Evolutionary conservation across 2,113 vertebrate species (phyloP).

Genomic region (Canis aureus): DNA sequence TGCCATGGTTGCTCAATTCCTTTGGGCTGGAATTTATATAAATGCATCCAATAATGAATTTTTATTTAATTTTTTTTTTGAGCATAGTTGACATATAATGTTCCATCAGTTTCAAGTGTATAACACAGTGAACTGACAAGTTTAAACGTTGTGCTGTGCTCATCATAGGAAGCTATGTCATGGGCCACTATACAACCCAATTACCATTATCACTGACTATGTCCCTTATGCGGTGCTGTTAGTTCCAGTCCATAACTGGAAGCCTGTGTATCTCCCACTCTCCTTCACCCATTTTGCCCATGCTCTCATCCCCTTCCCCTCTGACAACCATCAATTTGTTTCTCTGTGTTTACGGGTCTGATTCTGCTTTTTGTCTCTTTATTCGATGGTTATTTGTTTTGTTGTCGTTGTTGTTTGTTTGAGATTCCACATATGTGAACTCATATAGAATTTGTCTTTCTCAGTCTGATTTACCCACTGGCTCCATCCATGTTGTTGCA

Average conservation of each 20-base stretch:
- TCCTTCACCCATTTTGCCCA: not conserved
- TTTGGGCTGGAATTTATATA: not conserved
- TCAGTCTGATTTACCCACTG: not conserved
- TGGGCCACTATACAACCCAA: not conserved
- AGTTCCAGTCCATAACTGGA: not conserved
- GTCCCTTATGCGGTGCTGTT: not conserved
- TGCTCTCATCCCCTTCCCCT: not conserved
- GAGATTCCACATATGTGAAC: not conserved
- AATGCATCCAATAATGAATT: not conserved
- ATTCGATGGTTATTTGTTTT: not conserved
- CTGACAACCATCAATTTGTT: not conserved
- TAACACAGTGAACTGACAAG: not conserved
- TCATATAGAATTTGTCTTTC: not conserved
- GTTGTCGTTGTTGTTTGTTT: not conserved
- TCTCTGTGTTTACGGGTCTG: not conserved
- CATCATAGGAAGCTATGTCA: not conserved
- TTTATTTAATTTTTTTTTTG: not conserved
- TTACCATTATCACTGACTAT: not conserved
- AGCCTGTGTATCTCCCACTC: not conserved
- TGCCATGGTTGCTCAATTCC: not conserved
- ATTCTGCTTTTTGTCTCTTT: not conserved
- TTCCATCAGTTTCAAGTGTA: not conserved
- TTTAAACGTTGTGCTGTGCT: not conserved
- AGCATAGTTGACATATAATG: not conserved
- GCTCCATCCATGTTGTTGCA: not conserved